Evolutionary conservation across 1,140 invertebrate genomes (phyloP), one percentile per base, ranked within the genome.

Genomic region (Pectinophora gossypiella): DNA sequence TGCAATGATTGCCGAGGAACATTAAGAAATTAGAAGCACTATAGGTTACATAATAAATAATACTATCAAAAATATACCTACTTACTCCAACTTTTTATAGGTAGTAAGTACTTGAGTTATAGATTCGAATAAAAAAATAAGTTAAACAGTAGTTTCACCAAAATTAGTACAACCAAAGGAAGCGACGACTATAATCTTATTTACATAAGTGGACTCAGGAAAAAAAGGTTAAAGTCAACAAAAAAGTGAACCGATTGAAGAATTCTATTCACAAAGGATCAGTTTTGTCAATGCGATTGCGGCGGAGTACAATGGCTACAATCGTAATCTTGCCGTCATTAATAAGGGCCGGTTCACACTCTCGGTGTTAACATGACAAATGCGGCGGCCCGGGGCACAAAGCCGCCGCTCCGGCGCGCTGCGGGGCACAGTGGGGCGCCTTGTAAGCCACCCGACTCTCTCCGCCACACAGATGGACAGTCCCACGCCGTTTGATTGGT

Each of bases 291-390:
- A 22, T n/a, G 13, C 1, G 56, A 53, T 45, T 59, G 57, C 59
- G 54, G 58, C 48, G 52, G 48, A 38, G 59, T 48, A 76, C 76
- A 79, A 81, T 78, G 64, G 62, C 56, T 57, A 76, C 72, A 76
- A 72, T 72, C 64, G 70, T 79, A 81, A 85, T 83, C 79, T 75
- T 62, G 67, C 66, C 61, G 62, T 75, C 82, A 83, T 85, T 85
- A 84, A 85, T 85, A 84, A 80, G 57, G 55, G 69, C 66, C 73
- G n/a, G 72, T 85, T 83, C 76, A 74, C 76, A 78, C 70, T 66
- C 76, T 76, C 67, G 72, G 82, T 76, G 80, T 76, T 81, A 85
- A 82, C 74, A 81, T 85, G 82, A 85, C 82, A 82, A 84, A 84
- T 82, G 82, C 27, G 27, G 27, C n/a, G 27, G 9, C 18, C 38